Conservation (phyloP, 2,888 invertebrate species). For the Chloroclystis v-ata region DNA sequence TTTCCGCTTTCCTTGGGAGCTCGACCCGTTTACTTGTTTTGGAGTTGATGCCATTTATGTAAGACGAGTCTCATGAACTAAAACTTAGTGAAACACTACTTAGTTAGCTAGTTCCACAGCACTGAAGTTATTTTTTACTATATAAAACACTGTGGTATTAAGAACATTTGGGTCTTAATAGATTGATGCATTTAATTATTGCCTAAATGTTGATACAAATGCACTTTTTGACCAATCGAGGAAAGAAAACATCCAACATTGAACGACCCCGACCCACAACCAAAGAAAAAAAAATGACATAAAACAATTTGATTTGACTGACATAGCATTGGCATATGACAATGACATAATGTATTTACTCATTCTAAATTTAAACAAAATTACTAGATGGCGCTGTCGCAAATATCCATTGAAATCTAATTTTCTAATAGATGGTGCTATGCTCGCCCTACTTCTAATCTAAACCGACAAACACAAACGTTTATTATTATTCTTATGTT, state of each 20-base stretch:
- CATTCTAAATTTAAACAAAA: not conserved
- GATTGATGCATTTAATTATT: not conserved
- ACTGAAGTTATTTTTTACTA: not conserved
- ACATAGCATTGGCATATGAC: not conserved
- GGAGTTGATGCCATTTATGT: conserved; percentile 67
- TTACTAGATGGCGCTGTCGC: conserved; percentile 1
- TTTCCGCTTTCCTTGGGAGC: conserved; percentile 70
- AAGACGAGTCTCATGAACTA: conserved; percentile 25
- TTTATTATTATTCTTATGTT: too few relatives aligned
- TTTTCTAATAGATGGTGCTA: too few relatives aligned
- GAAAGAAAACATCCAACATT: too few relatives aligned
- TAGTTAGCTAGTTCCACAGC: not conserved
- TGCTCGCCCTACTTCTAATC: too few relatives aligned
- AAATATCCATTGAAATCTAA: too few relatives aligned
- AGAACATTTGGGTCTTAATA: not conserved
- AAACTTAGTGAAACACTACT: conserved; percentile 5
- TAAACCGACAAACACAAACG: too few relatives aligned
- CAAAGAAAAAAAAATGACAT: too few relatives aligned
- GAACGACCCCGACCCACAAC: too few relatives aligned
- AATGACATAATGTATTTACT: not conserved
- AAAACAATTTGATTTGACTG: too few relatives aligned
- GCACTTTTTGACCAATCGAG: too few relatives aligned
- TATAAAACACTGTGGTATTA: not conserved
- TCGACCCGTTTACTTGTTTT: conserved; percentile 64
- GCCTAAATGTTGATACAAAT: too few relatives aligned